Evolutionary conservation across 30 jellyfish, hydroid and myxozoan species (phyloP).

Genomic region (Rhopilema esculentum): DNA sequence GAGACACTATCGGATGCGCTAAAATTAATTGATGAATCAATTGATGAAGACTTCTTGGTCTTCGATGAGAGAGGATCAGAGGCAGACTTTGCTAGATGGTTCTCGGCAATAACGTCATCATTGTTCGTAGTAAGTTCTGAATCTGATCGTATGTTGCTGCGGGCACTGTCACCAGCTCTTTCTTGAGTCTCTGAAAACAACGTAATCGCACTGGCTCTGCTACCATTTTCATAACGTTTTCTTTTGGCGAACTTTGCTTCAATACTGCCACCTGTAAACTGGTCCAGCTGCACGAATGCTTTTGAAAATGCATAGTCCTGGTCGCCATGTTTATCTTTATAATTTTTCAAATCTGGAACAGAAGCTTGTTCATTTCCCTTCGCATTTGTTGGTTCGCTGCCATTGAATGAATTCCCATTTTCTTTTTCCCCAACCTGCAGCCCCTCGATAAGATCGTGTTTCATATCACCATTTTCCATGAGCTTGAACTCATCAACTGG

Average conservation of each 20-base stretch:
- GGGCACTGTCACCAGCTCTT: not conserved
- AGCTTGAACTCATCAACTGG: slow-evolving; percentile 5
- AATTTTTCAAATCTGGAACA: not conserved
- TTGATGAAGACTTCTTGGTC: not conserved
- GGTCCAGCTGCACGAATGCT: slow-evolving; percentile 52
- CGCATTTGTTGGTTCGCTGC: not conserved
- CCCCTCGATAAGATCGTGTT: not conserved
- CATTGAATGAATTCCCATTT: not conserved
- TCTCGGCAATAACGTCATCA: not conserved
- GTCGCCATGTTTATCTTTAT: not conserved
- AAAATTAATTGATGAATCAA: not conserved
- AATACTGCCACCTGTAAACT: slow-evolving; percentile 67
- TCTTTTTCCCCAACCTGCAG: not conserved
- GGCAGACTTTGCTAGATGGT: not conserved
- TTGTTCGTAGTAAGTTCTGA: slow-evolving; percentile 19
- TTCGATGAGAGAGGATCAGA: not conserved
- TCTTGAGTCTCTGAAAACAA: slow-evolving; percentile 16
- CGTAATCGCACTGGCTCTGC: slow-evolving; percentile 61
- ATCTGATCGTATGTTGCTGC: slow-evolving; percentile 39
- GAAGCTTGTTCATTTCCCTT: not conserved
- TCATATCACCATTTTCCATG: not conserved
- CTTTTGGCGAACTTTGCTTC: slow-evolving; percentile 66
- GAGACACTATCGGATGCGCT: not conserved
- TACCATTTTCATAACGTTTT: slow-evolving; percentile 34
- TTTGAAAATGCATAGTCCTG: slow-evolving; percentile 33